Evolutionary conservation across 2,888 invertebrate species (phyloP), one percentile per base, ranked within the genome.

Genomic region (Schrankia costaestrigalis): DNA sequence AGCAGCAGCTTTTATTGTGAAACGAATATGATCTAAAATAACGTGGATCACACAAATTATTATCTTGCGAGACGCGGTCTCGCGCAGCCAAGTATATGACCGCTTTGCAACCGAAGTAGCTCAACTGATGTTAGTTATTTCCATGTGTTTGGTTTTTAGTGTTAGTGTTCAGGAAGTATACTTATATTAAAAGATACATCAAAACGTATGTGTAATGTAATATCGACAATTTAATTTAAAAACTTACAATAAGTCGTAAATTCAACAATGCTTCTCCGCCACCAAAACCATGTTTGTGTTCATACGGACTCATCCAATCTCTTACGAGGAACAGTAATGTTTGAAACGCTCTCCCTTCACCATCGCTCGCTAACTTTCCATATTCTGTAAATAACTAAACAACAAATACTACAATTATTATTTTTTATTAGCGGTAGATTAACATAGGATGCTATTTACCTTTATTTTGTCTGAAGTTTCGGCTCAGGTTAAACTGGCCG

Each of bases 241-340:
- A 5, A 22, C 12, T 29, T 57, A 95, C 93, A 86, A 94, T 92
- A 1, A 99, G 88, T 45, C 98, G 90, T 56, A 94, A 93, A 41
- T 94, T 91, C 2, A 99, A 86, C 34, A 99, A 93, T 52, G 91
- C 90, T 49, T 92, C 89, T 0, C 99, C 99, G 0, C 99, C 99
- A 0, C 90, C 87, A 0, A 92, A 91, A 0, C 99, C 99, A 78
- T 97, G 98, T 4, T 91, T 87, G 1, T 94, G 92, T 72, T 98
- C 97, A 78, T 98, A 98, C 0, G 97, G 97, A 72, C 95, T 98
- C 77, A 96, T 95, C 98, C 98, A 99, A 80, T 99, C 98, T 31
- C 97, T 88, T 5, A 97, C 93, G 12, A 97, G 86, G 72, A 97
- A 95, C 68, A 94, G 93, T 31, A 97, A 83, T 56, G 93, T 91